Evolutionary conservation across 2,113 vertebrate species (phyloP).

Genomic region (Illadopsis cleaveri): DNA sequence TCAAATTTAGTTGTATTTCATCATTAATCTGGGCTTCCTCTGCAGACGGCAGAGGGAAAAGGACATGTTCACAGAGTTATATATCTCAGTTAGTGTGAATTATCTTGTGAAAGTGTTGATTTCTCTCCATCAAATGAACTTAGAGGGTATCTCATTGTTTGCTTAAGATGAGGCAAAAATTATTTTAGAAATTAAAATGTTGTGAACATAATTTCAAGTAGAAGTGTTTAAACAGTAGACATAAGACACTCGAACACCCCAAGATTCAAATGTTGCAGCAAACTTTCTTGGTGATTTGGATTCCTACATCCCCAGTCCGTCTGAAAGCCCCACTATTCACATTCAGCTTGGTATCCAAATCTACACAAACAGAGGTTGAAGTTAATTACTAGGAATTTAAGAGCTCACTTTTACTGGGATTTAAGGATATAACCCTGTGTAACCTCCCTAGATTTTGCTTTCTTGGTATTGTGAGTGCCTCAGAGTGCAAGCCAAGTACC

Average conservation of each 20-base stretch:
- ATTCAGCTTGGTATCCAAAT: background rate
- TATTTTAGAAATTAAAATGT: background rate
- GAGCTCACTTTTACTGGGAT: fast-evolving
- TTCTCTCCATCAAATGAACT: background rate
- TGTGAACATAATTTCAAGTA: background rate
- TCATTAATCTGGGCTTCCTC: background rate
- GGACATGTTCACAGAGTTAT: background rate
- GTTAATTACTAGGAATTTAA: background rate
- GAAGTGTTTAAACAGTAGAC: background rate
- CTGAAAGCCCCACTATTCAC: background rate
- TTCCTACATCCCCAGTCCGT: background rate
- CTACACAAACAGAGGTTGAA: background rate
- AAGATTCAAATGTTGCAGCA: background rate
- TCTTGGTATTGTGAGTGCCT: background rate
- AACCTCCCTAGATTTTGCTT: background rate
- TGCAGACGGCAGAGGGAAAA: background rate
- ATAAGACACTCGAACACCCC: background rate
- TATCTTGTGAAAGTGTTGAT: background rate
- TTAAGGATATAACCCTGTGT: background rate
- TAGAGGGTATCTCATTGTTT: background rate
- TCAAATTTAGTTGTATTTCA: background rate
- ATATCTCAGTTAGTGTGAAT: background rate
- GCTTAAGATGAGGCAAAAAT: background rate
- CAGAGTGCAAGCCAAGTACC: background rate
- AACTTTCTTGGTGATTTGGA: background rate